Evolutionary conservation across 2,113 vertebrate species (phyloP).

Genomic region (Datnioides undecimradiatus): DNA sequence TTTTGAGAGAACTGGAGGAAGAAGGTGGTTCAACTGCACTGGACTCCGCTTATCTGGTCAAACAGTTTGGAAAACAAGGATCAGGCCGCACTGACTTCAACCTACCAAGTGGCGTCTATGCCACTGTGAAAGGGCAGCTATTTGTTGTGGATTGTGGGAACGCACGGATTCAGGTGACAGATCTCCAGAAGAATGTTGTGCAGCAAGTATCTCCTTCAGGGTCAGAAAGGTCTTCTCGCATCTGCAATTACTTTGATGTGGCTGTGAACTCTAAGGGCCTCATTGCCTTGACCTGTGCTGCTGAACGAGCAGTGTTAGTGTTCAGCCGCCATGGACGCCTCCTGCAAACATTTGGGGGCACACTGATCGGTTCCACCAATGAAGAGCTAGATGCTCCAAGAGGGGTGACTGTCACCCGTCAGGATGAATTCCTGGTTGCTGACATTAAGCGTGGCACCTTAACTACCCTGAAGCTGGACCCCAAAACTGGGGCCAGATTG

Average conservation of each 20-base stretch:
- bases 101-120: constrained; percentile 84
- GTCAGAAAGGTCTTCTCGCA: constrained; percentile 72
- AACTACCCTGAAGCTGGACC: constrained; percentile 80
- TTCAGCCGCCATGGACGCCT: constrained; percentile 85
- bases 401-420: constrained; percentile 78
- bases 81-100: constrained; percentile 86
- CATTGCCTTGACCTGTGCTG: constrained; percentile 84
- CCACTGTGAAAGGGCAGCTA: constrained; percentile 80
- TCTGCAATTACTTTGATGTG: constrained; percentile 87
- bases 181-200: constrained; percentile 81
- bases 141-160: constrained; percentile 89
- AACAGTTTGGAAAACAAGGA: constrained; percentile 87
- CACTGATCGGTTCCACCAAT: constrained; percentile 62
- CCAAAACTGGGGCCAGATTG: constrained; percentile 78
- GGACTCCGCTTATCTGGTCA: constrained; percentile 77
- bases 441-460: constrained; percentile 85
- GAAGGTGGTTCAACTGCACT: constrained; percentile 54
- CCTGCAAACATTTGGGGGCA: constrained; percentile 84
- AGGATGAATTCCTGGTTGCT: constrained; percentile 86
- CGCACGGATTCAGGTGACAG: constrained; percentile 84
- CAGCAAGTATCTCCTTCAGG: constrained; percentile 83
- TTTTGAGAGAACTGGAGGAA: constrained; percentile 54
- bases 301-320: constrained; percentile 82
- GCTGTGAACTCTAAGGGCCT: constrained; percentile 86
- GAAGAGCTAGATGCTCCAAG: constrained; percentile 85